Base-by-base conservation (phyloP, 2,113 vertebrate species). In the Passer montanus region DNA sequence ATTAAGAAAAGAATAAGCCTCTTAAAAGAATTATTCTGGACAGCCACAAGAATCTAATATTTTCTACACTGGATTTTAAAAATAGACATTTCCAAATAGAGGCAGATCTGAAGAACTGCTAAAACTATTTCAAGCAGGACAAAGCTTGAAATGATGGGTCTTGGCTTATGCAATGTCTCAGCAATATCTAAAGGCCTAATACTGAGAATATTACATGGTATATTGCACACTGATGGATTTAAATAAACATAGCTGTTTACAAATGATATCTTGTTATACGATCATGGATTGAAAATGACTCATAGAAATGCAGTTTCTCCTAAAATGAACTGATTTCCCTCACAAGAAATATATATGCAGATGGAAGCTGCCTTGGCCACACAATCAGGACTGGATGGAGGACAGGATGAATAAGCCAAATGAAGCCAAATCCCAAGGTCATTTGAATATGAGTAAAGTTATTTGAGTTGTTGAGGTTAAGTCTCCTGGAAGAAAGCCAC, bases 1-100 rank as follows among this genome's bases (percentile, higher is more conserved):
- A 75, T 67, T 56, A 55, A 46, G 30, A 50, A 66, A 78, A 94
- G 77, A 55, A 11, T 80, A 92, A 81, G 62, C 74, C 46, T 90
- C 70, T 95, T 95, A 69, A 83, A 93, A 79, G 31, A 52, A 90
- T 96, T 60, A 33, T 93, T 86, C 43, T 89, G 52, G 80, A 89
- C 60, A 85, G 64, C 10, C 78, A 92, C 46, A 90, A 81, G 47
- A 68, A 73, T 53, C 60, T 84, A 84, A 68, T 79, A 79, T 91
- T 97, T 94, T 85, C 87, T 84, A 79, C 26, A 58, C 26, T 82
- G 77, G 60, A 91, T 91, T 88, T 94, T 89, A 95, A 93, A 96
- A 95, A 87, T 70, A 95, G 79, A 19, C 26, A 73, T 23, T 91
- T 79, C 28, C 62, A 93, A 91, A 80, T 33, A 89, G 77, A 91